A percentile compares a stretch with the other conserved stretches of the same genome.
Conservation (phyloP, 2,888 invertebrate genomes). For the Synergus umbraculus region DNA sequence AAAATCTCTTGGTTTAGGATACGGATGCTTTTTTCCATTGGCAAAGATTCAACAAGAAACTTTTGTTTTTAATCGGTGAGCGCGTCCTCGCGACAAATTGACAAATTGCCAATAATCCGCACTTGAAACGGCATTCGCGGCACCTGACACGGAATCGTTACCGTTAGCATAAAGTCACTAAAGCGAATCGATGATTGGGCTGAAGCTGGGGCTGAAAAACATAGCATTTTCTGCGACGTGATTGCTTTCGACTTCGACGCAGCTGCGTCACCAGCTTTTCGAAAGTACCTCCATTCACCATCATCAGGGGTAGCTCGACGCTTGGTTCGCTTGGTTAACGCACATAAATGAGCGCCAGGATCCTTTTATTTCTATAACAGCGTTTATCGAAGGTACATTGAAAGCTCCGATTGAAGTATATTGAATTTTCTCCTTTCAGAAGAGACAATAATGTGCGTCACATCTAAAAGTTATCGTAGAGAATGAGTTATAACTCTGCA, state of each 20-base stretch:
- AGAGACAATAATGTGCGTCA: not conserved
- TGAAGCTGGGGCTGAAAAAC: conserved; percentile 54
- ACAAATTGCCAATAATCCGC: conserved; percentile 33
- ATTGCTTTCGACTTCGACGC: conserved; percentile 58
- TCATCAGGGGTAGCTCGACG: conserved; percentile 30
- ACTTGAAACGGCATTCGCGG: conserved; percentile 22
- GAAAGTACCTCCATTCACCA: conserved; percentile 44
- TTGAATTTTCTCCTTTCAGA: conserved; percentile 7
- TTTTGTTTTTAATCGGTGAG: conserved; percentile 14
- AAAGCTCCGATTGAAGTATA: conserved; percentile 29
- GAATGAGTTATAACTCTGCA: no score
- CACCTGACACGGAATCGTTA: conserved; percentile 38
- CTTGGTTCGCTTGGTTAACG: conserved; percentile 21
- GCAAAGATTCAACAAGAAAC: not conserved
- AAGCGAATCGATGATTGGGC: conserved; percentile 39
- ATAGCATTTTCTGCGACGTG: conserved; percentile 50
- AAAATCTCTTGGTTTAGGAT: not conserved
- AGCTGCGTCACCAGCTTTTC: conserved; percentile 53
- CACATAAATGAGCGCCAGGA: conserved; percentile 24
- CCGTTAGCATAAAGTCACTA: conserved; percentile 43
- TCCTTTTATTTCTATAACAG: conserved; percentile 23
- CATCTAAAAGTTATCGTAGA: not conserved
- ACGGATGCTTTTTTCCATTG: not conserved
- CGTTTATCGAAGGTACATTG: conserved; percentile 12
- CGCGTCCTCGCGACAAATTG: conserved; percentile 45